phyloP scores from a whole-genome alignment of 1,140 invertebrate species.

The Drosophila sulfurigaster region DNA sequence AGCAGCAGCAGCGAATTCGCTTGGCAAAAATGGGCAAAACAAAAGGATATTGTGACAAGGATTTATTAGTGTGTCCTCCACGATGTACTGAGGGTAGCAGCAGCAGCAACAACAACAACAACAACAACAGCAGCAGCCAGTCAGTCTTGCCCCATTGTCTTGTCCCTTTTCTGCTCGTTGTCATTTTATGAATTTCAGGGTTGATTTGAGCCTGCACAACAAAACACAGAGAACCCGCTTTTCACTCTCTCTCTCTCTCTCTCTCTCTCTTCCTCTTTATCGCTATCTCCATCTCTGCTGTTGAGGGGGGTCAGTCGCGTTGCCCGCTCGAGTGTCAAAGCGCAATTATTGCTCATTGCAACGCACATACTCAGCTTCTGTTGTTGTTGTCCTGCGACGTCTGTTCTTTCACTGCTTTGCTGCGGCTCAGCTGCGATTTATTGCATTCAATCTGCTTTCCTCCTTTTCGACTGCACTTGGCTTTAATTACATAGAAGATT shows the following conservation, averaged over 20 bases:
- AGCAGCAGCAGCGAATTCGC: conserved; percentile 6
- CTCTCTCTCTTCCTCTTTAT: background rate
- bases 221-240: background rate
- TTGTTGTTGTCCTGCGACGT: no score
- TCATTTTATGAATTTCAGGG: conserved; percentile 60
- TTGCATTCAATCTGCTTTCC: conserved; percentile 63
- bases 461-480: conserved; percentile 3
- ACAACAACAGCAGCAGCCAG: background rate
- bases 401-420: background rate
- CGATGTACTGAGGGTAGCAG: background rate
- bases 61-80: conserved; percentile 69
- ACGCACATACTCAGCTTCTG: conserved; percentile 21
- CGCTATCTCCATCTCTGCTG: background rate
- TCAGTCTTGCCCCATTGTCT: conserved; percentile 58
- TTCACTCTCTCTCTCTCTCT: conserved; percentile 2
- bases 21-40: conserved; percentile 73
- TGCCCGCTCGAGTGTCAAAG: conserved; percentile 59
- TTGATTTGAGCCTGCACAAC: conserved; percentile 57
- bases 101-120: background rate
- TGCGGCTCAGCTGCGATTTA: conserved; percentile 60
- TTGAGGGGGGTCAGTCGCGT: conserved; percentile 13
- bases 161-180: conserved; percentile 26
- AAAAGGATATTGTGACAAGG: conserved; percentile 82
- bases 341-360: conserved; percentile 72
- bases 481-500: conserved; percentile 42